phyloP scores from a whole-genome alignment of 2,113 vertebrate species.

The Trachemys scripta region DNA sequence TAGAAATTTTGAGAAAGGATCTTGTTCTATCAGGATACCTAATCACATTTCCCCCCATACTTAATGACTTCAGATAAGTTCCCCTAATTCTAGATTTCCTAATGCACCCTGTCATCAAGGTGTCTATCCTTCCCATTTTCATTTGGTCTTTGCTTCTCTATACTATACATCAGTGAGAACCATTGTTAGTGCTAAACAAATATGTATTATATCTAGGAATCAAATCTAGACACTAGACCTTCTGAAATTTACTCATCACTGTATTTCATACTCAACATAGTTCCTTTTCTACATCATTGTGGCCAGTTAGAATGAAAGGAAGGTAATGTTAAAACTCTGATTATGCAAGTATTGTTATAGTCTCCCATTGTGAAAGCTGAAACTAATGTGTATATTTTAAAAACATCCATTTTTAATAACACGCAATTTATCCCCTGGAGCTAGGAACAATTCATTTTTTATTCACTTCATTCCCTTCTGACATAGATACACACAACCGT shows the following conservation, averaged over 20 bases:
- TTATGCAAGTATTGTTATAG: neutral
- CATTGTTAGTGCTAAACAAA: neutral
- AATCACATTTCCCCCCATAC: fast-evolving
- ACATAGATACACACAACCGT: neutral
- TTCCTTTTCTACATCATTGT: neutral
- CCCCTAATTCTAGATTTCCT: neutral
- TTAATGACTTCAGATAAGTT: neutral
- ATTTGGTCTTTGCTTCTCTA: neutral
- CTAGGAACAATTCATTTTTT: constrained; percentile 11
- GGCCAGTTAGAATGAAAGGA: constrained; percentile 14
- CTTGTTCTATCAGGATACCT: neutral
- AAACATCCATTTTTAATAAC: constrained; percentile 5
- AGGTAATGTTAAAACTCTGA: neutral
- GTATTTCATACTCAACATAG: neutral
- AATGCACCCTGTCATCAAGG: neutral
- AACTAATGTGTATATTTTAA: constrained; percentile 26
- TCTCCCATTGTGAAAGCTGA: neutral
- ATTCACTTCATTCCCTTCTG: neutral
- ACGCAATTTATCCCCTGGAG: neutral
- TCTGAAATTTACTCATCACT: neutral
- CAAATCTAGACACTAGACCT: neutral
- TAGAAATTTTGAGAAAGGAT: neutral
- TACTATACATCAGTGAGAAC: neutral
- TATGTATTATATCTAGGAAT: neutral
- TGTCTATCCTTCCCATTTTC: neutral